Evolutionary conservation across 1,140 invertebrate genomes (phyloP), one percentile per base, ranked within the genome.

Genomic region (Coelopa frigida): DNA sequence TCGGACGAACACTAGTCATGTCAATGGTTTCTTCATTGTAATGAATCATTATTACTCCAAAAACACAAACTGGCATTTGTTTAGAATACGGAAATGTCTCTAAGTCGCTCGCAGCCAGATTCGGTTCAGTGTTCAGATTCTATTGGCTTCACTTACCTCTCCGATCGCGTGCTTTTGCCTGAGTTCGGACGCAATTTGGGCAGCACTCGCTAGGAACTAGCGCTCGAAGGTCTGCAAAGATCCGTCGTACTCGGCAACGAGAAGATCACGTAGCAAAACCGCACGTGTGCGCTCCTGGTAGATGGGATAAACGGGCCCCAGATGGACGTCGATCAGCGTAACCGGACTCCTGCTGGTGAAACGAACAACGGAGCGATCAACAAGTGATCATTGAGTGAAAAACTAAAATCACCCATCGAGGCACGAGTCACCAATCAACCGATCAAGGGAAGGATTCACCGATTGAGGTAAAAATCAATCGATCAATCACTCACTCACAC

Each of bases 211-310:
- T 56, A 81, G 75, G 68, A 81, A 83, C 46, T 75, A 75, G 48
- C 72, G 71, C 54, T 82, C 75, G 58, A 83, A 83, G 54, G 72
- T 73, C 35, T 72, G 67, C 55, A 82, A 62, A 62, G 79, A 75
- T 22, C 79, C 80, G 42, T 77, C 73, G 70, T 79, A 83, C 51
- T 75, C 73, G 58, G 75, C 80, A 22, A 81, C 77, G 50, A 83
- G 74, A 37, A 82, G 72, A 63, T 83, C 79, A 41, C 78, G 73
- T 49, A 80, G 76, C 58, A 83, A 68, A 54, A 77, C 73, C 56
- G 77, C 72, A 61, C 77, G 72, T 38, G 79, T 78, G 50, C 70
- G 69, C 48, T 73, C 70, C 42, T 70, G 73, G 54, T 76, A 80
- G 54, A 76, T 67, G 48, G 70, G 64, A 64, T 78, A 78, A 60